Evolutionary conservation across 2,797 vertebrate genomes (phyloP).

Genomic region (Scyliorhinus canicula): DNA sequence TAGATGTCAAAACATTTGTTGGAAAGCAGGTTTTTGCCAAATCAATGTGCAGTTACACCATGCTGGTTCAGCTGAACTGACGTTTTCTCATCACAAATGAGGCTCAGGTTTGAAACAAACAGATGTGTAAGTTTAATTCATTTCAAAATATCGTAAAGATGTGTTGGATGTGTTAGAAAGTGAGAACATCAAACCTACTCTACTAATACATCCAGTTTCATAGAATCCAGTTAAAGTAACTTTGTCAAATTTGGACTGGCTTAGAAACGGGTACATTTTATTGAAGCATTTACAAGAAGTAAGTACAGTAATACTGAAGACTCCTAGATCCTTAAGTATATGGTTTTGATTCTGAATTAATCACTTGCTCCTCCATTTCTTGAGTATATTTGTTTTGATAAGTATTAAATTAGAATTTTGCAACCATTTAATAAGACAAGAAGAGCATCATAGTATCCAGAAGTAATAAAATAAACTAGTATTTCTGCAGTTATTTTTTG

Average conservation of each 20-base stretch:
- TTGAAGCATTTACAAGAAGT: neutral
- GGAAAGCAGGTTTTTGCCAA: neutral
- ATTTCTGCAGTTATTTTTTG: neutral
- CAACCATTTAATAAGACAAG: neutral
- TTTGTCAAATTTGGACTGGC: neutral
- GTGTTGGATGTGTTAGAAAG: neutral
- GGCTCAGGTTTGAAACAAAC: too few relatives aligned
- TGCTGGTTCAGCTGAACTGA: neutral
- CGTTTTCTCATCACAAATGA: neutral
- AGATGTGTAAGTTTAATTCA: neutral
- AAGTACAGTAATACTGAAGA: neutral
- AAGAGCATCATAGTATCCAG: too few relatives aligned
- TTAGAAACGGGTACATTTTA: neutral
- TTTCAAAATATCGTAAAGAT: neutral
- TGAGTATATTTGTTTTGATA: neutral
- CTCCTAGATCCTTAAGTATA: neutral
- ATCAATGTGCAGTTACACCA: neutral
- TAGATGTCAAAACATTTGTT: neutral
- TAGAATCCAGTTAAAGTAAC: neutral
- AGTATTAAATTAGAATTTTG: neutral
- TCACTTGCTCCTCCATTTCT: neutral
- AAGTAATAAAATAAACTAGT: neutral
- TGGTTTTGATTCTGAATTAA: neutral
- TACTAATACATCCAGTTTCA: neutral
- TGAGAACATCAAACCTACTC: neutral